Evolutionary conservation across 2,113 vertebrate genomes (phyloP).

Genomic region (Chamaetylas fuelleborni): DNA sequence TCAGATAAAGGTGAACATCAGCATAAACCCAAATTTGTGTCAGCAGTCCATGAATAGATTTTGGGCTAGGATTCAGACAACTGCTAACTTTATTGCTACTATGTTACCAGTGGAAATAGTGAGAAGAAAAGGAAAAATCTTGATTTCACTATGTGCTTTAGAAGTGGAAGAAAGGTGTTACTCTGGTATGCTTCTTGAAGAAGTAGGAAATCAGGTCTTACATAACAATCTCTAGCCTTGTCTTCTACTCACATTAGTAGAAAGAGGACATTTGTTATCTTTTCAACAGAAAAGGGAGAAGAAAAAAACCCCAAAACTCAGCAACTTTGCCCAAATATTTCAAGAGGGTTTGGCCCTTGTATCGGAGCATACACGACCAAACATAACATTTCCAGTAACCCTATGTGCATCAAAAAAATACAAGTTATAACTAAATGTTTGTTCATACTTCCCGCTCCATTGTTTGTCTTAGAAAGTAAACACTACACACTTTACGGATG

Average conservation of each 20-base stretch:
- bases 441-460: not conserved
- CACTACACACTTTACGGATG: not conserved
- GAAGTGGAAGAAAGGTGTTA: not conserved
- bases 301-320: rapidly evolving
- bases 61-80: not conserved
- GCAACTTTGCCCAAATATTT: not conserved
- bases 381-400: not conserved
- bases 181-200: not conserved
- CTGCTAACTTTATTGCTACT: not conserved
- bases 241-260: not conserved
- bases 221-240: rapidly evolving
- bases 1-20: not conserved
- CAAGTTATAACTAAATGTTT: not conserved
- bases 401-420: not conserved
- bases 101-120: not conserved
- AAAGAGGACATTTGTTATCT: not conserved
- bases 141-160: not conserved
- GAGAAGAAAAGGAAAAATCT: not conserved
- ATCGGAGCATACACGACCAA: not conserved
- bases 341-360: not conserved
- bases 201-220: not conserved
- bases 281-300: not conserved
- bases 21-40: not conserved
- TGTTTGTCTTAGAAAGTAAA: not conserved
- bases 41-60: not conserved